A percentile compares a stretch with the other conserved stretches of the same genome.
Evolutionary conservation across 2,113 vertebrate species (phyloP).

Genomic region (Heterocephalus glaber): DNA sequence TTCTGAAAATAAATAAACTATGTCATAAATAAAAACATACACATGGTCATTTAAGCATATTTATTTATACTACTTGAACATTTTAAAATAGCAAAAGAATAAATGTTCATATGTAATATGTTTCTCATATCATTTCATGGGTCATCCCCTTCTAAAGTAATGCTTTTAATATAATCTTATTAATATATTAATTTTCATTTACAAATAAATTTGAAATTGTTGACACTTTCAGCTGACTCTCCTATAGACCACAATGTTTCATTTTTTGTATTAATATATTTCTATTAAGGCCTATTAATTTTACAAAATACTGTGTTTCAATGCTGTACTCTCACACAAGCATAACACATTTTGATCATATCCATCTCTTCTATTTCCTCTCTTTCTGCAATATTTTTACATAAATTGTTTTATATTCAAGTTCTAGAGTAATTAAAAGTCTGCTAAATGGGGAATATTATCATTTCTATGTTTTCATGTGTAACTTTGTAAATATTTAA

Average conservation of each 20-base stretch:
- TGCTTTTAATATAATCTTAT: not conserved
- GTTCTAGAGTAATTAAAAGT: not conserved
- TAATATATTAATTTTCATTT: not conserved
- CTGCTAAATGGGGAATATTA: not conserved
- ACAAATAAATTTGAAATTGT: conserved; percentile 4
- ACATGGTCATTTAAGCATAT: not conserved
- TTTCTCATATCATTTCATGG: not conserved
- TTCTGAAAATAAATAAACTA: not conserved
- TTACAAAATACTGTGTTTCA: not conserved
- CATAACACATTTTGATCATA: not conserved
- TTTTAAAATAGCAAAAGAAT: not conserved
- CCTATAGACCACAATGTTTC: not conserved
- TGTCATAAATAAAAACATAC: not conserved
- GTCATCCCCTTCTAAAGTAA: not conserved
- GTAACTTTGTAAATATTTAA: not conserved
- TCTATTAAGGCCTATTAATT: not conserved
- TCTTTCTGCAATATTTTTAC: not conserved
- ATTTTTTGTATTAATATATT: not conserved
- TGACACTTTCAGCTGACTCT: not conserved
- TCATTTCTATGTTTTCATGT: not conserved
- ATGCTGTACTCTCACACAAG: not conserved
- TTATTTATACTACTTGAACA: not conserved
- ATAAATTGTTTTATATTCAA: not conserved
- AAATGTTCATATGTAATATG: not conserved
- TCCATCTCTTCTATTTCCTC: not conserved